phyloP scores from a whole-genome alignment of 2,113 vertebrate genomes.

The Microtus richardsoni region DNA sequence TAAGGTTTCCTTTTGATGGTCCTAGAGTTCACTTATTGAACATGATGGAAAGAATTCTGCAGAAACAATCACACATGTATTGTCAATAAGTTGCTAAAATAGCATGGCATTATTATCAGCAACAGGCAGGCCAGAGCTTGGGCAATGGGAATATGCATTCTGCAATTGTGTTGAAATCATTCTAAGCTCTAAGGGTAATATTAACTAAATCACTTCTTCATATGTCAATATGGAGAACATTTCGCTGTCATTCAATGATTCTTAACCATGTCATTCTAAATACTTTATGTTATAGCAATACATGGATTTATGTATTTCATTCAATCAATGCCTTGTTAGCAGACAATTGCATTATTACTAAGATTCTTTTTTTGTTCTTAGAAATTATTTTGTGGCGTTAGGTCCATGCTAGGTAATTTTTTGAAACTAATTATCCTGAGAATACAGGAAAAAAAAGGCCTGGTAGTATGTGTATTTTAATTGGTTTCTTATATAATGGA shows the following conservation, averaged over 20 bases:
- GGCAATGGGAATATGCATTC: not conserved
- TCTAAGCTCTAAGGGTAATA: not conserved
- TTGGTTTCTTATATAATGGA: not conserved
- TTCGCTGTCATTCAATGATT: not conserved
- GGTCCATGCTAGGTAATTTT: not conserved
- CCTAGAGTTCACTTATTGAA: not conserved
- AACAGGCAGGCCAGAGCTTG: not conserved
- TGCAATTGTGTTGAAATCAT: not conserved
- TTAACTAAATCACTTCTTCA: slow-evolving; percentile 4
- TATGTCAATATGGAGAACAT: slow-evolving; percentile 28
- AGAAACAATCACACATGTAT: not conserved
- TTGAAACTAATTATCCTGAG: slow-evolving; percentile 11
- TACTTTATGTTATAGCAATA: not conserved
- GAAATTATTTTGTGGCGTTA: not conserved
- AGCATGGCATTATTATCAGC: not conserved
- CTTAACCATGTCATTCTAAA: not conserved
- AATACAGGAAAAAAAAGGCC: not conserved
- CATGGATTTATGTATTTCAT: not conserved
- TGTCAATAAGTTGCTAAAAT: not conserved
- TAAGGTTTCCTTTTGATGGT: not conserved
- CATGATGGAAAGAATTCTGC: not conserved
- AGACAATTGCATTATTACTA: slow-evolving; percentile 7
- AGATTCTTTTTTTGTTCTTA: slow-evolving; percentile 41
- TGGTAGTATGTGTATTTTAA: not conserved
- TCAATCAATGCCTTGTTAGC: not conserved